Conservation (phyloP, 2,888 invertebrate genomes). For the Drosophila anomalata region DNA sequence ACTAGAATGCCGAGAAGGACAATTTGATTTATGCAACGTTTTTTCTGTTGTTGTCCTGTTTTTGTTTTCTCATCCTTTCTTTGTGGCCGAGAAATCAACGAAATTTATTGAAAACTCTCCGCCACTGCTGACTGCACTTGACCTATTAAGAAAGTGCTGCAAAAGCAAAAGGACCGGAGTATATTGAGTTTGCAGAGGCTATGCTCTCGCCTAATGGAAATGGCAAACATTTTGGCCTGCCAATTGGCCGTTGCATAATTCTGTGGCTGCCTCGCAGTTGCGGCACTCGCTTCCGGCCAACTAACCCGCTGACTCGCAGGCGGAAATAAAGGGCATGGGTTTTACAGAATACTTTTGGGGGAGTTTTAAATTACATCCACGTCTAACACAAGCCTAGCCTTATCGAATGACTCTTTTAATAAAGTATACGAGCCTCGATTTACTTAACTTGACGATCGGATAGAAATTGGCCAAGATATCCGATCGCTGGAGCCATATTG, state of each 20-base stretch:
- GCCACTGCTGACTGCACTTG: constrained; percentile 52
- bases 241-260: constrained; percentile 47
- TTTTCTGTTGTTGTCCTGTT: constrained; percentile 17
- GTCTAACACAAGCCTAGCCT: neutral
- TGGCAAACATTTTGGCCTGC: constrained; percentile 52
- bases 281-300: constrained; percentile 66
- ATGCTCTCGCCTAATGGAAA: constrained; percentile 56
- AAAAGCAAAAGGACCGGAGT: neutral
- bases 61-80: constrained; percentile 9
- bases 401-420: neutral
- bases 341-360: neutral
- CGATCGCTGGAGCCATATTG: too few relatives aligned
- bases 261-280: constrained; percentile 32
- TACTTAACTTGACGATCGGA: too few relatives aligned
- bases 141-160: constrained; percentile 60
- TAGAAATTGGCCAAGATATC: too few relatives aligned
- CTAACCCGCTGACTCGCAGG: constrained; percentile 37
- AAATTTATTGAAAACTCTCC: constrained; percentile 62
- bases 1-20: constrained; percentile 25
- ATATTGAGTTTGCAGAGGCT: constrained; percentile 6
- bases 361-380: neutral
- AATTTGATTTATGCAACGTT: constrained; percentile 70
- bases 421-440: neutral
- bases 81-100: constrained; percentile 46
- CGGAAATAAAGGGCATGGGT: constrained; percentile 60